Base-by-base conservation (phyloP, 2,888 invertebrate species). In the Pyrrhosoma nymphula region DNA sequence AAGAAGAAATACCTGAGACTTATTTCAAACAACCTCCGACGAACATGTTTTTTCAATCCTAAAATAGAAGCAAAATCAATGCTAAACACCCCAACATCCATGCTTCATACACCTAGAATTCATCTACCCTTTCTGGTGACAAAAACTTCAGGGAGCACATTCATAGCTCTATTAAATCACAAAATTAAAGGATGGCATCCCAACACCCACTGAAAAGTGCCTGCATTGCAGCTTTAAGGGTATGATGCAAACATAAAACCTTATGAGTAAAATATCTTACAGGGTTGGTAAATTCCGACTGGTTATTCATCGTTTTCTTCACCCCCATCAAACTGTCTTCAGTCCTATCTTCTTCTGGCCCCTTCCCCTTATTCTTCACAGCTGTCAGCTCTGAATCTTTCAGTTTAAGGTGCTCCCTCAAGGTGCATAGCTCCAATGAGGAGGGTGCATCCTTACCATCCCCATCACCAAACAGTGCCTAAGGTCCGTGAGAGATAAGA, bases 381-480 rank as follows among this genome's bases (percentile, higher is more conserved):
- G 69, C 69, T 0, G 69, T n/a, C n/a, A n/a, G 26, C 69, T 69
- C 14, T 69, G 69, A 69, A 69, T 69, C 69, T n/a, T 69, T n/a
- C 4, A n/a, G 69, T 26, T 26, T n/a, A 10, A 69, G 69, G n/a
- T 69, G 69, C 69, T 69, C 69, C n/a, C 69, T 69, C 20, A n/a
- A 69, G n/a, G 26, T 69, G n/a, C n/a, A 69, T 6, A 69, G 12
- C 69, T 69, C 69, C 3, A n/a, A n/a, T 69, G 69, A 69, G n/a
- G 26, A n/a, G 26, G 69, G 12, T 20, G 69, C n/a, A n/a, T 69
- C 69, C n/a, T 69, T 26, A 26, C n/a, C 69, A 4, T 2, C n/a
- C n/a, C 69, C 69, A n/a, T 69, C 69, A n/a, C n/a, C 69, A 69
- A 69, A n/a, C 69, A 69, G 69, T n/a, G 69, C 69, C 69, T 69